Conservation (phyloP, 2,113 vertebrate genomes). For the Donacobius atricapilla region DNA sequence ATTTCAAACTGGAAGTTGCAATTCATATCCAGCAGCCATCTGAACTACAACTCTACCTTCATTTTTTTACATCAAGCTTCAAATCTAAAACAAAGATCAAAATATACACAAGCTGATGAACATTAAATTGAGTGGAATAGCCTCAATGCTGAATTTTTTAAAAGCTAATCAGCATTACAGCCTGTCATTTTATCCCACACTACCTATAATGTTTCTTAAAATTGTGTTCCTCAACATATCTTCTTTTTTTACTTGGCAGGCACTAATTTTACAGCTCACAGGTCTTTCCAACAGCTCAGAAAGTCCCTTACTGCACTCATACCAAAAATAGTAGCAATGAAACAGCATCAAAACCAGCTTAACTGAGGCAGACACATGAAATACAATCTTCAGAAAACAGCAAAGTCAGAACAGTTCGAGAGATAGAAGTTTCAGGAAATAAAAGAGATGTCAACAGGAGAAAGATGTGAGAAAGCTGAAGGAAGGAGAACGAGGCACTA, state of each 20-base stretch:
- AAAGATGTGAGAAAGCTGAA: not conserved
- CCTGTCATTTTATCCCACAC: not conserved
- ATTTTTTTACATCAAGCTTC: not conserved
- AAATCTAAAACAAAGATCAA: not conserved
- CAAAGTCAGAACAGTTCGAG: not conserved
- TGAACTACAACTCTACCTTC: not conserved
- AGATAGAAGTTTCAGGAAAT: not conserved
- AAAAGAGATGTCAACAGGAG: not conserved
- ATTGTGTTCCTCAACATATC: not conserved
- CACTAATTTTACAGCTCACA: not conserved
- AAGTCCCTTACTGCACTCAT: conserved; percentile 1
- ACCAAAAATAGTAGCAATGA: not conserved
- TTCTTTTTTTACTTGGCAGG: not conserved
- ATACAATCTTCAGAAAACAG: not conserved
- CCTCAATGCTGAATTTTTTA: not conserved
- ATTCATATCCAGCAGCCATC: not conserved
- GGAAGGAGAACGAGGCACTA: not conserved
- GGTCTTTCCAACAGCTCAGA: not conserved
- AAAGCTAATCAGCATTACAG: not conserved
- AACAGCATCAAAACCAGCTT: not conserved
- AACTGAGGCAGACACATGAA: not conserved
- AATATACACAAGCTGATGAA: not conserved
- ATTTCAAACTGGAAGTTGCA: not conserved
- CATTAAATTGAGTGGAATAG: not conserved
- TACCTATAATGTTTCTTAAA: not conserved